Evolutionary conservation across 1,140 invertebrate species (phyloP), one percentile per base, ranked within the genome.

Genomic region (Lordiphosa collinella): DNA sequence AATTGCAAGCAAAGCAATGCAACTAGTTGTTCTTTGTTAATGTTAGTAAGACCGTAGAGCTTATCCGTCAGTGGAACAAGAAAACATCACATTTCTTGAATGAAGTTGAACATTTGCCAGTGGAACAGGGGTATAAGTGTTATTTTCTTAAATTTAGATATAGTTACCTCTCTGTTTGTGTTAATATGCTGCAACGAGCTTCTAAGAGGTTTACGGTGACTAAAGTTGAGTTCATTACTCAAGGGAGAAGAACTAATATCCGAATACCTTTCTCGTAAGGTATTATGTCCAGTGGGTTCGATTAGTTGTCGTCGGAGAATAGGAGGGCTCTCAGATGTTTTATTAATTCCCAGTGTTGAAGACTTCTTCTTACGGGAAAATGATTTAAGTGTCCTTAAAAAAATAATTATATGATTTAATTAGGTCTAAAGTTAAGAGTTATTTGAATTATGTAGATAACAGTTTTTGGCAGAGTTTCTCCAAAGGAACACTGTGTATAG

Each of bases 321-420:
- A 8, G 88, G 88, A 34, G 88, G 88, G 49, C 88, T 89, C 46
- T 89, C 88, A 22, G 88, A 89, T 54, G 88, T 89, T 76, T 89
- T 89, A 40, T 89, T 89, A 37, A 89, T 88, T 1, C 88, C 88
- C 35, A 89, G 61, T 32, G 86, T 88, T 4, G 88, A 89, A 6
- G 88, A 89, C 52, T 82, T 89, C 32, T 89, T 89, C 41, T 86
- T 89, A 11, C 72, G 44, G 9, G 68, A 71, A 63, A 89, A 88
- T 29, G 88, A 79, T 35, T 85, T 88, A 16, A 86, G 75, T 18
- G 62, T 47, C 82, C 88, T 89, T 89, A 29, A 3, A 61, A 66
- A 22, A 35, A 46, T 22, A 40, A 31, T 18, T 14, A 38, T 13
- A 50, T n/a, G 29, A 4, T 22, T 22, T 1, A 29, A 8, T 29